Evolutionary conservation across 2,888 invertebrate genomes (phyloP).

Genomic region (Himalopsyche japonica): DNA sequence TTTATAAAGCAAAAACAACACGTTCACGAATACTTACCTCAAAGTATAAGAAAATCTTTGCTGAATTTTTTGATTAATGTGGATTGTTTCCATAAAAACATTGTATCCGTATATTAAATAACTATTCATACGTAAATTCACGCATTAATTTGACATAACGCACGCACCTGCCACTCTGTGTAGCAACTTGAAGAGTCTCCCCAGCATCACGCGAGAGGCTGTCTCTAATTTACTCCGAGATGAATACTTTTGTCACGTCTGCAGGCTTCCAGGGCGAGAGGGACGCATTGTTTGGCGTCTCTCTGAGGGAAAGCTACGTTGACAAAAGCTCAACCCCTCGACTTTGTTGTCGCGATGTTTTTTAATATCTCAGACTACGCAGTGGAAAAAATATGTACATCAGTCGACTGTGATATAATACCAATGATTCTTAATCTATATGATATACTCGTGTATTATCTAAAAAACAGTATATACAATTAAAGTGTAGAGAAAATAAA

Average conservation of each 20-base stretch:
- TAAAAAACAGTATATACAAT: too few relatives aligned
- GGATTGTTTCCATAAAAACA: too few relatives aligned
- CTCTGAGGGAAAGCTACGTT: not conserved
- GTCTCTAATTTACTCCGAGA: constrained; percentile 17
- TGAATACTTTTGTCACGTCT: constrained; percentile 20
- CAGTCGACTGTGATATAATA: not conserved
- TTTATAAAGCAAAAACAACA: too few relatives aligned
- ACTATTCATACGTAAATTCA: not conserved
- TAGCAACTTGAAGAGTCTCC: not conserved
- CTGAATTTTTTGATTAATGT: too few relatives aligned
- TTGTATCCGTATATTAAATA: too few relatives aligned
- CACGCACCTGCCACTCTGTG: not conserved
- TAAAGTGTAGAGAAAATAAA: too few relatives aligned
- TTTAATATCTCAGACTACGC: constrained; percentile 24
- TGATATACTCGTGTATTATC: too few relatives aligned
- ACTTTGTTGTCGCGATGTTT: constrained; percentile 22
- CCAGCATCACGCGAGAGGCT: constrained; percentile 3
- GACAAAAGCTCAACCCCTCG: constrained; percentile 8
- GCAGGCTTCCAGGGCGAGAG: not conserved
- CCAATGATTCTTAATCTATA: not conserved
- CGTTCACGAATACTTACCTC: too few relatives aligned
- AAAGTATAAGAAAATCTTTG: too few relatives aligned
- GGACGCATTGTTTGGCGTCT: constrained; percentile 14
- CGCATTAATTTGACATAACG: not conserved
- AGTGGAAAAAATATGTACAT: constrained; percentile 7